phyloP scores from a whole-genome alignment of 2,888 invertebrate species.

The Linnaemya vulpina region DNA sequence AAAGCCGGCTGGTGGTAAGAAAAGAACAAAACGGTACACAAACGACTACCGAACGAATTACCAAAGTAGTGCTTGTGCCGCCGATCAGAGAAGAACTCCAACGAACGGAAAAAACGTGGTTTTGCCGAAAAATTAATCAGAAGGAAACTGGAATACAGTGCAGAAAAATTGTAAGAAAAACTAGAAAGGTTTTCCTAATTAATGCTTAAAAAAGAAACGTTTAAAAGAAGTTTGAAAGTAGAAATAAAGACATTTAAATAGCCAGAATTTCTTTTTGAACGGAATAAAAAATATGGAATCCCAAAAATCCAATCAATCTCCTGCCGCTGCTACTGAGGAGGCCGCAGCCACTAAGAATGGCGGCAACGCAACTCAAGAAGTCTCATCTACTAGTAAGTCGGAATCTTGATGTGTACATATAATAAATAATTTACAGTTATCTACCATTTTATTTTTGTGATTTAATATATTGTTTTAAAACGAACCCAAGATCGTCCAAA shows the following conservation, averaged over 20 bases:
- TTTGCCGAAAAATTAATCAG: slow-evolving; percentile 67
- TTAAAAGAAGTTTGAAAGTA: slow-evolving; percentile 55
- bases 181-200: slow-evolving; percentile 55
- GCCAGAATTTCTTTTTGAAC: slow-evolving; percentile 52
- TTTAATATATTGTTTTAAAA: not conserved
- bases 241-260: slow-evolving; percentile 36
- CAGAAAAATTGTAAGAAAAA: slow-evolving; percentile 66
- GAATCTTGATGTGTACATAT: not conserved
- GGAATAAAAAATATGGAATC: slow-evolving; percentile 76
- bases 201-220: slow-evolving; percentile 37
- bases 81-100: slow-evolving; percentile 69
- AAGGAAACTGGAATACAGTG: slow-evolving; percentile 68
- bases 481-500: not conserved
- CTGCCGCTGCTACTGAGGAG: slow-evolving; percentile 73
- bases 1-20: slow-evolving; percentile 58
- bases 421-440: not conserved
- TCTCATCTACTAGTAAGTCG: slow-evolving; percentile 82
- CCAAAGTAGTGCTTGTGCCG: slow-evolving; percentile 71
- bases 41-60: slow-evolving; percentile 58
- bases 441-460: not conserved
- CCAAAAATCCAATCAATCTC: slow-evolving; percentile 78
- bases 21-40: slow-evolving; percentile 58
- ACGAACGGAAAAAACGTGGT: slow-evolving; percentile 74
- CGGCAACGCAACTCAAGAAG: slow-evolving; percentile 80
- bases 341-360: slow-evolving; percentile 78